Base-by-base conservation (phyloP, 92 coral and sea anemone species). In the Nematostella vectensis region DNA sequence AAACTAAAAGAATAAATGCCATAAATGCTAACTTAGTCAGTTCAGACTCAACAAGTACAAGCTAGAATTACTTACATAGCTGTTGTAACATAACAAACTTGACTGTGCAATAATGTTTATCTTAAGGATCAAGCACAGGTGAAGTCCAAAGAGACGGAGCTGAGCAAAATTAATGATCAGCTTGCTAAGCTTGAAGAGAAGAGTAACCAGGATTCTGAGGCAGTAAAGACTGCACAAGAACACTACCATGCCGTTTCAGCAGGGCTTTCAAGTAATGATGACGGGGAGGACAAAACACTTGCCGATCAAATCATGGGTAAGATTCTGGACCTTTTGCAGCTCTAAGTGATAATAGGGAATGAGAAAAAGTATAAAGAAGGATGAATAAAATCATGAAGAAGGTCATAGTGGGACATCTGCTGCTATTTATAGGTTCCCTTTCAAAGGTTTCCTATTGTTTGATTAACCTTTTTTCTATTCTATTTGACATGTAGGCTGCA, bases 241-340 rank as follows among this genome's bases (percentile, higher is more conserved):
- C 95, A 86, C 63, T 82, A 78, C 30, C 99, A 93, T 75, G 99
- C 96, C 11, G 96, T 93, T 65, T 93, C 99, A 23, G 96, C 99
- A 8, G 99, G 99, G 21, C 78, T 93, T 25, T 86, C 96, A 24
- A 86, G 96, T 45, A 77, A 66, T 33, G 95, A 93, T 22, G 91
- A 80, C 18, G 96, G 96, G 3, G 93, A 88, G 39, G 94, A 83
- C 42, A 81, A 82, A 29, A 93, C 99, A 2, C 73, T 93, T 2
- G 99, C 99, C 39, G 99, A 93, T 61, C 99, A 93, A 63, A 61
- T 86, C 27, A 81, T 93, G 82, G 77, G 95, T 85, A 76, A 54
- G 76, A n/a, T n/a, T n/a, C n/a, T n/a, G 17, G 4, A 6, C 55
- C 3, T 50, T 1, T 30, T 2, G 31, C 37, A 59, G 49, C 25